Base-by-base conservation (phyloP, 2,797 vertebrate species). In the Cirrhinus molitorella region DNA sequence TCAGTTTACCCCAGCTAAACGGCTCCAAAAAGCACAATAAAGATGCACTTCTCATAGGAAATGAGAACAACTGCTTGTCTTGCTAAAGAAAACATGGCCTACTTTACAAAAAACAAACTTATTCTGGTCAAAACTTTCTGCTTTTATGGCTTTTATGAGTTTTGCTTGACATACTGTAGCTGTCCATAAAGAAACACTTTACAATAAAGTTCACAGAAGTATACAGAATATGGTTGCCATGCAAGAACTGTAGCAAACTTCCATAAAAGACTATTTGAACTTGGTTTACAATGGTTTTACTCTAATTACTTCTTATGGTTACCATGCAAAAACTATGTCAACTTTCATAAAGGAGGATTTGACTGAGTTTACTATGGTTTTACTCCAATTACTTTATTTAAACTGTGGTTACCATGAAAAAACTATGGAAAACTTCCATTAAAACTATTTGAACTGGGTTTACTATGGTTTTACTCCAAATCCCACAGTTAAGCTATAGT, bases 1-100 rank as follows among this genome's bases (percentile, higher is more conserved):
- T 80, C 79, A 71, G 79, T 47, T 71, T 71, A 57, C 79, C 45
- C 19, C 6, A 31, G 67, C 67, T 47, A 45, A 71, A 45, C 25
- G 5, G 40, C 21, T 34, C 23, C 45, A 16, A 45, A 70, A 59
- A 9, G 9, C 61, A 70, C 53, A 53, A 74, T 67, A 51, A 72
- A 70, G 31, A 65, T 28, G 47, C 47, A 71, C 37, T 77, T 67
- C 59, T 57, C 31, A 75, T 3, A 17, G 34, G 13, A 57, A 16
- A 40, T 9, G 7, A 47, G 68, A 47, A 19, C 16, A 71, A 28
- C 25, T 63, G 59, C 17, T 72, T 49, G 23, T 70, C 40, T 25
- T 25, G 43, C 25, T 49, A 49, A 47, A 49, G 23, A 71, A 49
- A n/a, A 12, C 4, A 66, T 21, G 0, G 5, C 34, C 19, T 1